phyloP scores from a whole-genome alignment of 2,113 vertebrate species.

The Geococcyx californianus region DNA sequence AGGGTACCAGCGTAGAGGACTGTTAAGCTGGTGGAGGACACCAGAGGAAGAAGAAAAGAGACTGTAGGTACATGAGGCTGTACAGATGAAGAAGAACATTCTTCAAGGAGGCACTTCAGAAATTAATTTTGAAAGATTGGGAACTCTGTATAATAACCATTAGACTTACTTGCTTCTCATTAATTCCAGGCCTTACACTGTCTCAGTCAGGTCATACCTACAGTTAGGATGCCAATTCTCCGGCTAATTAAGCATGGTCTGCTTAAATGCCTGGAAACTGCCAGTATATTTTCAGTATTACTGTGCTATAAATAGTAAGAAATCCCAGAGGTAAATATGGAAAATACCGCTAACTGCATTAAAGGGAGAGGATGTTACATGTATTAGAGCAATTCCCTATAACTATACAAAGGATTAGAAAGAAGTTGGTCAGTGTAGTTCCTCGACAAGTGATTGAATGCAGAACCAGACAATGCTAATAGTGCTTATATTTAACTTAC shows the following conservation, averaged over 20 bases:
- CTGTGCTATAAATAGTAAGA: not conserved
- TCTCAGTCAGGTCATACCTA: not conserved
- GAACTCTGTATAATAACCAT: not conserved
- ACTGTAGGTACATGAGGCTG: not conserved
- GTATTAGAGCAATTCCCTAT: constrained; percentile 20
- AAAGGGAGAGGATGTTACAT: constrained; percentile 32
- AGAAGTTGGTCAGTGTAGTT: constrained; percentile 24
- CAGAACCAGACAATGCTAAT: constrained; percentile 49
- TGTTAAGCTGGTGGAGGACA: not conserved
- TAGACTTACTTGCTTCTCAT: not conserved
- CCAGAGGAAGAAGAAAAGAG: not conserved
- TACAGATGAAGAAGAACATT: not conserved
- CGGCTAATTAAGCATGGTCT: not conserved
- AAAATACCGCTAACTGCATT: constrained; percentile 15
- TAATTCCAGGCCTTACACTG: not conserved
- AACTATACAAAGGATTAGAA: constrained; percentile 51
- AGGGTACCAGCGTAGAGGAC: rapidly evolving
- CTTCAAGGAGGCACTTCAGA: not conserved
- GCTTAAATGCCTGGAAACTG: not conserved
- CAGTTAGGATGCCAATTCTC: not conserved
- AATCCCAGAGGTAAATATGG: not conserved
- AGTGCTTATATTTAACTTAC: constrained; percentile 53
- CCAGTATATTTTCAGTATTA: not conserved
- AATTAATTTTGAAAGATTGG: not conserved
- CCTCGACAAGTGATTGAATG: constrained; percentile 49